Evolutionary conservation across 2,797 vertebrate species (phyloP).

Genomic region (Malacoctenus gilli): DNA sequence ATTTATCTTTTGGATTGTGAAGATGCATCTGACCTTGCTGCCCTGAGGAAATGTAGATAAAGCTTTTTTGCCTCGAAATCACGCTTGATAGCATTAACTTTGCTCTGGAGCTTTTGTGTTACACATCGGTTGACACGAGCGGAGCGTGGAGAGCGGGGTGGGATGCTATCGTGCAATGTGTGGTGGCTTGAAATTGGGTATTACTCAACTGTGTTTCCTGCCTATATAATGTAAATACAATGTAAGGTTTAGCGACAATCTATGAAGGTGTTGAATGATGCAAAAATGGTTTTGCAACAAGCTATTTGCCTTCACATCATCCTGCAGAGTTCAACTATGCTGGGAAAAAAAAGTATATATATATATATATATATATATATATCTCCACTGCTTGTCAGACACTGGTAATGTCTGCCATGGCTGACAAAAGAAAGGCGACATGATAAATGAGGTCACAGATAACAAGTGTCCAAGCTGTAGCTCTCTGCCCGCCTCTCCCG

Average conservation of each 20-base stretch:
- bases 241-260: conserved; percentile 16
- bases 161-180: conserved; percentile 26
- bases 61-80: conserved; percentile 57
- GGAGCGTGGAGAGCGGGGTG: conserved; percentile 17
- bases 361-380: conserved; percentile 26
- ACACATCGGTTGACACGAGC: conserved; percentile 41
- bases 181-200: conserved; percentile 46
- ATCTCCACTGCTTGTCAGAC: conserved; percentile 21
- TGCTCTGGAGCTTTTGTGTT: conserved; percentile 37
- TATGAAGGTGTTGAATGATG: conserved; percentile 28
- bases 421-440: conserved; percentile 35
- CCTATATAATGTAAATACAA: conserved; percentile 14
- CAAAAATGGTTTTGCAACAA: conserved; percentile 16
- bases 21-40: conserved; percentile 69
- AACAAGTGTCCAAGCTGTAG: conserved; percentile 38
- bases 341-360: conserved; percentile 14
- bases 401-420: conserved; percentile 20
- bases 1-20: conserved; percentile 73
- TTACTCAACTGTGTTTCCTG: conserved; percentile 37
- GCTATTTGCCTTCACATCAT: conserved; percentile 26
- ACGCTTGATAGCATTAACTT: conserved; percentile 56
- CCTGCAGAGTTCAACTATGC: conserved; percentile 11
- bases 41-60: conserved; percentile 72
- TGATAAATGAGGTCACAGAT: conserved; percentile 49
- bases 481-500: conserved; percentile 13